Percentiles rank a stretch among this genome's conserved stretches.
phyloP scores from a whole-genome alignment of 2,797 vertebrate genomes.

The Lacerta agilis region DNA sequence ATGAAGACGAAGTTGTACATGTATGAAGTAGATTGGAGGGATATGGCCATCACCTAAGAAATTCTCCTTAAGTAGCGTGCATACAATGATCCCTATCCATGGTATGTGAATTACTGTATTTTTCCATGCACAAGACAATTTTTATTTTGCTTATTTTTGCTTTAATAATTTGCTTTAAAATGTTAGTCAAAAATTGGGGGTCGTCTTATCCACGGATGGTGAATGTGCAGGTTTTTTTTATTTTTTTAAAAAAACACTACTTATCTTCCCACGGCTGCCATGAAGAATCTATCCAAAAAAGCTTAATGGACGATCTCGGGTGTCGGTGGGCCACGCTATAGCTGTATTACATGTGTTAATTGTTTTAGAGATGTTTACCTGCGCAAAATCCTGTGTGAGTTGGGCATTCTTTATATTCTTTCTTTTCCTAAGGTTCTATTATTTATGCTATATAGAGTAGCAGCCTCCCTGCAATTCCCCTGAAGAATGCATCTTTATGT shows the following conservation, averaged over 20 bases:
- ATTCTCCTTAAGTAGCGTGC: not conserved
- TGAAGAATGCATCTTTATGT: conserved; percentile 47
- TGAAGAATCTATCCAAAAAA: too few species aligned
- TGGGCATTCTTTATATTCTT: not conserved
- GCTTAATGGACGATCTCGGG: too few species aligned
- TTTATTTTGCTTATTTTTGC: not conserved
- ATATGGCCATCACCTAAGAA: not conserved
- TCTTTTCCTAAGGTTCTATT: not conserved
- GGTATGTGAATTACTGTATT: not conserved
- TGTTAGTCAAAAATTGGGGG: too few species aligned
- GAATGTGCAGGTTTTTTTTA: too few species aligned
- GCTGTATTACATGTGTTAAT: not conserved
- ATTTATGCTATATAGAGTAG: conserved; percentile 11
- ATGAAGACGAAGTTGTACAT: not conserved
- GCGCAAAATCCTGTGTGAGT: not conserved
- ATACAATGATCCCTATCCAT: not conserved
- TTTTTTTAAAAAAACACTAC: too few species aligned
- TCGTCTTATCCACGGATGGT: too few species aligned
- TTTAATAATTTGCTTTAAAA: too few species aligned
- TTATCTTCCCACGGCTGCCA: too few species aligned
- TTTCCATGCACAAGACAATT: too few species aligned
- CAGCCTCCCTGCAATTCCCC: conserved; percentile 27
- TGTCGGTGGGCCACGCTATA: not conserved
- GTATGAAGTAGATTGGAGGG: not conserved
- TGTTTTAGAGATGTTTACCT: not conserved